Base-by-base conservation (phyloP, 2,113 vertebrate species). In the Crotalus horridus region DNA sequence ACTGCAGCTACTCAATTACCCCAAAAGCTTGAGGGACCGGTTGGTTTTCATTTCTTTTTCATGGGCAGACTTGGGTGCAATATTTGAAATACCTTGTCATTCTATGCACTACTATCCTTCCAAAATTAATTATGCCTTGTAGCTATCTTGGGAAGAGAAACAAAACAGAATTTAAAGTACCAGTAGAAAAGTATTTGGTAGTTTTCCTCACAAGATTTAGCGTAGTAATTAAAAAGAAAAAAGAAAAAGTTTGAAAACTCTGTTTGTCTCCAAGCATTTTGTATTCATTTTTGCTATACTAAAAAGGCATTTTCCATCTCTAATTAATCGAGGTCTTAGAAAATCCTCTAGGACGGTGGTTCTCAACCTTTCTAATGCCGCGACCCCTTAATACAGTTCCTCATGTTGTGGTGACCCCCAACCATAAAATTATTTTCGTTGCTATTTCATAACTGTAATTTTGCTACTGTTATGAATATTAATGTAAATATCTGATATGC, bases 11-110 rank as follows among this genome's bases (percentile, higher is more conserved):
- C 58, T 33, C 91, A 61, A 9, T 48, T 95, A 23, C 46, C 23
- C 64, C 91, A 93, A 90, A 95, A 91, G 24, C 85, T 51, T n/a
- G 61, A 94, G 61, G 53, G 46, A 91, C 39, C 87, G 5, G 29
- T 94, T 85, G 1, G 0, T 39, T 1, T 43, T 61, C 86, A 88
- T 88, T 43, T 23, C 26, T 94, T 0, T 69, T 91, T 55, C 85
- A 46, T 0, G 0, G 46, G 48, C 74, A 89, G 13, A 51, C 48
- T 56, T 74, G 39, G 51, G 89, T 91, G 1, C 53, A 91, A 39
- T 15, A 5, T 51, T 90, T 93, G 54, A 94, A 95, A 95, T 33
- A 53, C 33, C 39, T 92, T 69, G 51, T 85, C 53, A 46, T 17
- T 21, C 6, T 69, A 13, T 24, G 64, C n/a, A 33, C 46, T 39